Evolutionary conservation across 2,113 vertebrate genomes (phyloP).

Genomic region (Ochotona curzoniae): DNA sequence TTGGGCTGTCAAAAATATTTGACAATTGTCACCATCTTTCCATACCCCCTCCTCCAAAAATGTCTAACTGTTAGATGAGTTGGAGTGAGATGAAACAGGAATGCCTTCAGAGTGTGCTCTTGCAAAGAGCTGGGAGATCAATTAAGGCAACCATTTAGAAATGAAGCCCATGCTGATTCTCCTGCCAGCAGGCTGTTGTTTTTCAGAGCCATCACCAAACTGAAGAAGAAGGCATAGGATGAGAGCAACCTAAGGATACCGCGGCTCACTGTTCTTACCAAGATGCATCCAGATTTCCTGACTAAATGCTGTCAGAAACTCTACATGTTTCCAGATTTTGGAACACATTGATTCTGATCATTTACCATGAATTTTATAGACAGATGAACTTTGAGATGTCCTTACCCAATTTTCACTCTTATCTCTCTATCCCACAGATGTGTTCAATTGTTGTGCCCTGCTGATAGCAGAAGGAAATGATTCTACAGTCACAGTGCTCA

Average conservation of each 20-base stretch:
- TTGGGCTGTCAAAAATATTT: neutral
- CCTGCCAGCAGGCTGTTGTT: neutral
- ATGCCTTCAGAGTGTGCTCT: neutral
- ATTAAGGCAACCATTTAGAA: neutral
- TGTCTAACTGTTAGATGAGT: neutral
- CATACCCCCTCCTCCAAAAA: neutral
- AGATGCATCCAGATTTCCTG: conserved; percentile 11
- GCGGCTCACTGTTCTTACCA: neutral
- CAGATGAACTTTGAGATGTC: neutral
- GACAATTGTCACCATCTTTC: neutral
- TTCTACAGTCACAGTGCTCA: neutral
- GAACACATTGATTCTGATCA: neutral
- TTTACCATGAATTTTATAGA: neutral
- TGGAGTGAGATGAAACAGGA: neutral
- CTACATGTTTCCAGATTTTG: neutral
- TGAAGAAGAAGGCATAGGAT: neutral
- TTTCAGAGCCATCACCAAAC: neutral
- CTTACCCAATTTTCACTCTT: neutral
- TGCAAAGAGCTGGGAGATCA: neutral
- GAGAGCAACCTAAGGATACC: neutral
- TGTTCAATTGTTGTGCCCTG: neutral
- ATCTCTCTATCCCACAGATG: neutral
- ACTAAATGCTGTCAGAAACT: neutral
- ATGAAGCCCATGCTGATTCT: neutral
- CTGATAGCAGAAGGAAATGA: neutral